Conservation (phyloP, 2,888 invertebrate genomes). For the Chrysina gloriosa region DNA sequence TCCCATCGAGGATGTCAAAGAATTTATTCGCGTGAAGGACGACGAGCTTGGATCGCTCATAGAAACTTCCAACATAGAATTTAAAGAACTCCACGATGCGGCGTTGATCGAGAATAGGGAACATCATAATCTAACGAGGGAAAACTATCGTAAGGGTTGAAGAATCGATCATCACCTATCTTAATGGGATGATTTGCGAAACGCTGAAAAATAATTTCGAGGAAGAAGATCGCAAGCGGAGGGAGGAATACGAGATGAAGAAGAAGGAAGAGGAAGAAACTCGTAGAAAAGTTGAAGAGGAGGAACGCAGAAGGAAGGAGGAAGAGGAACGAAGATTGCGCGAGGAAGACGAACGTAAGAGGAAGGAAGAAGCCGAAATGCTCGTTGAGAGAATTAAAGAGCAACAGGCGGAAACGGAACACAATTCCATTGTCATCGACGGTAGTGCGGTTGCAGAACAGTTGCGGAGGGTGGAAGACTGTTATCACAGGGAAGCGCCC, state of each 20-base stretch:
- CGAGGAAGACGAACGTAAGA: conserved; percentile 20
- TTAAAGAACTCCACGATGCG: neutral
- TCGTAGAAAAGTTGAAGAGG: neutral
- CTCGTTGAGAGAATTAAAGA: conserved; percentile 6
- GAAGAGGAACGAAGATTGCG: conserved; percentile 11
- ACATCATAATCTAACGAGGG: conserved; percentile 24
- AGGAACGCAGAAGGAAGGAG: neutral
- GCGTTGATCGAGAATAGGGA: neutral
- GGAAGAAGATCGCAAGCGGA: conserved; percentile 3
- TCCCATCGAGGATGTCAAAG: conserved; percentile 40
- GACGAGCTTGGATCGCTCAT: conserved; percentile 29
- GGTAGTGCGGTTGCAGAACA: neutral
- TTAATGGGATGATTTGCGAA: neutral
- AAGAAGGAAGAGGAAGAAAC: conserved; percentile 3
- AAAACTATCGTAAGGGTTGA: neutral
- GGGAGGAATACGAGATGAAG: conserved; percentile 11
- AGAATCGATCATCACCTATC: conserved; percentile 6
- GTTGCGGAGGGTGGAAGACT: neutral
- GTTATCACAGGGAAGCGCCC: neutral
- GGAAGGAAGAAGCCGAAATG: conserved; percentile 12
- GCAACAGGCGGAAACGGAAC: neutral
- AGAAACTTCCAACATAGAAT: conserved; percentile 2
- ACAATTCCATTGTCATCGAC: neutral
- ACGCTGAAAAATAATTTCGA: conserved; percentile 2
- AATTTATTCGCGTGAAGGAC: conserved; percentile 23